Base-by-base conservation (phyloP, 2,113 vertebrate genomes). In the Ivindomyrus marchei region DNA sequence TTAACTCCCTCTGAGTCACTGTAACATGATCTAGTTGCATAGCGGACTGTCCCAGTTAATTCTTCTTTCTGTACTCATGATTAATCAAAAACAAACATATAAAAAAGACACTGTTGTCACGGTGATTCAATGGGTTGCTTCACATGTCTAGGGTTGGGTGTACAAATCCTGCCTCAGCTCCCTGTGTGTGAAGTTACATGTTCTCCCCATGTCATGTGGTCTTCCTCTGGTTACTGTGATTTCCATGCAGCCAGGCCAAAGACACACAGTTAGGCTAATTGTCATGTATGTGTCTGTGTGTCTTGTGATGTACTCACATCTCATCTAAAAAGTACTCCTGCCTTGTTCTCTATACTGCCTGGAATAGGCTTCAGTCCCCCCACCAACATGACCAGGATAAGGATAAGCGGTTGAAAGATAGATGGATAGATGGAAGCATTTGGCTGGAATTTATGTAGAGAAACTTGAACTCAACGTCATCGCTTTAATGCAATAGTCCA, bases 401-500 rank as follows among this genome's bases (percentile, higher is more conserved):
- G 74, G 1, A 42, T 36, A 42, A 80, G 15, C 11, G 36, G 11
- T 21, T 80, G 36, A 15, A 19, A 80, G 36, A 77, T 77, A 31
- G 11, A 15, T 39, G 27, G 13, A 39, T 77, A 4, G 36, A 77
- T 39, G 70, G 70, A 77, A 36, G 31, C 4, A 77, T 31, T 31
- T 13, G 17, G 15, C 6, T 42, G 13, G 17, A 19, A 80, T 80
- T 42, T 80, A 39, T 80, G 74, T 7, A 77, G 3, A 19, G 11
- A 77, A 19, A 70, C 62, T 24, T 21, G 39, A 24, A 15, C 77
- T n/a, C 83, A 10, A 85, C 83, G 83, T 47, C 83, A 42, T 85
- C 21, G 42, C 83, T 10, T 85, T 45, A 85, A 46, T 85, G 45
- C 24, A 42, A 24, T 85, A 88, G 85, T 90, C n/a, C 46, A 91